Conservation (phyloP, 2,888 invertebrate genomes). For the Fabriciana adippe region DNA sequence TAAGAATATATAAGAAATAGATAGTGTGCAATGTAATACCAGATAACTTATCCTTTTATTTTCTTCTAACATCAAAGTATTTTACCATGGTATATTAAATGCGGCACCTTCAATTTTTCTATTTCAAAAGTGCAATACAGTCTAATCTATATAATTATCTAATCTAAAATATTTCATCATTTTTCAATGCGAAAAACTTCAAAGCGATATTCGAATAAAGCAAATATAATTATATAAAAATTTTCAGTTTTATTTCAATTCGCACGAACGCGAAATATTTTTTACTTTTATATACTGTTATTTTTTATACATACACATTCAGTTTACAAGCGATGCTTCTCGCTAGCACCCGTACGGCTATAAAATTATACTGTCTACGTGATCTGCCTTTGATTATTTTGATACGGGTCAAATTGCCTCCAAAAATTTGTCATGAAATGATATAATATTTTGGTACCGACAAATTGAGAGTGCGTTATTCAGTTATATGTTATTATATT, state of each 20-base stretch:
- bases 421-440: slow-evolving; percentile 16
- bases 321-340: slow-evolving; percentile 13
- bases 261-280: background rate
- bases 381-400: slow-evolving; percentile 20
- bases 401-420: slow-evolving; percentile 18
- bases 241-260: background rate
- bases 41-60: too few relatives aligned
- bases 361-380: slow-evolving; percentile 26
- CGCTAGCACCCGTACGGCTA: slow-evolving; percentile 6
- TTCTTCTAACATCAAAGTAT: too few relatives aligned
- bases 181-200: too few relatives aligned
- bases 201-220: background rate
- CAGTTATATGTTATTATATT: background rate
- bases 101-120: too few relatives aligned
- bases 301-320: slow-evolving; percentile 5
- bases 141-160: too few relatives aligned
- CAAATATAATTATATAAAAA: background rate
- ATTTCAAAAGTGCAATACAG: too few relatives aligned
- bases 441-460: slow-evolving; percentile 2
- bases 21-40: too few relatives aligned
- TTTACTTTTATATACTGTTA: slow-evolving; percentile 6
- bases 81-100: too few relatives aligned
- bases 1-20: too few relatives aligned
- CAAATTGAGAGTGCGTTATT: background rate
- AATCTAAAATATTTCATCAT: too few relatives aligned